These are phyloP conservation scores for Phyto melanocephala DNA, from an alignment of 2,888 invertebrate genomes.

Conservation along the genomic window DNA sequence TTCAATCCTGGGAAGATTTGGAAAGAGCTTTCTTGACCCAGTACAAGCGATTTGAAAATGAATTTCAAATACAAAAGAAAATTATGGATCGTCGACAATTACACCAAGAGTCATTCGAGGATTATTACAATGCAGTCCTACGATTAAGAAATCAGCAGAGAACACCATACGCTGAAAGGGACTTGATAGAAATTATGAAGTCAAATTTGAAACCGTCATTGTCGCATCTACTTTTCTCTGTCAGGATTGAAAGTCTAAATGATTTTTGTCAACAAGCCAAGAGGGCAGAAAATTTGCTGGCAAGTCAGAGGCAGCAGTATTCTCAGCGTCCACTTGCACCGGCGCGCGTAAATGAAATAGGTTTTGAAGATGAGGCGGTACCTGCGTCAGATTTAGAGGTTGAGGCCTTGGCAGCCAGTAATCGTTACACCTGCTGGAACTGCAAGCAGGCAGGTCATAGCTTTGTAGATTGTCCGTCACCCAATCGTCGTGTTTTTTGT, in stretches of 20 bases:
- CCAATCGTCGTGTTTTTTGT: neutral
- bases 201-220: slow-evolving; percentile 6
- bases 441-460: neutral
- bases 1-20: neutral
- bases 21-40: neutral
- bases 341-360: neutral
- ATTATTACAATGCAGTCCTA: neutral
- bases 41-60: neutral
- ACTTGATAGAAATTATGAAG: slow-evolving; percentile 9
- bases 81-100: neutral
- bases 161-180: neutral
- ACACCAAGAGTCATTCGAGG: neutral
- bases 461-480: slow-evolving; percentile 2
- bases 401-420: neutral
- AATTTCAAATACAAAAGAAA: slow-evolving; percentile 1
- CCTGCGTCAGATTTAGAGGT: neutral
- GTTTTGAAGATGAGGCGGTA: neutral
- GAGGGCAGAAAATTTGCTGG: slow-evolving; percentile 1
- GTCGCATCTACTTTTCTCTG: neutral
- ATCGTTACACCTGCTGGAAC: neutral
- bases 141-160: slow-evolving; percentile 5
- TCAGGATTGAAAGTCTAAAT: neutral
- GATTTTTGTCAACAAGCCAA: slow-evolving; percentile 13
- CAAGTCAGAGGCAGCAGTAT: neutral
- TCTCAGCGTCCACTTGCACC: neutral